Evolutionary conservation across 2,113 vertebrate species (phyloP).

Genomic region (Pipa parva): DNA sequence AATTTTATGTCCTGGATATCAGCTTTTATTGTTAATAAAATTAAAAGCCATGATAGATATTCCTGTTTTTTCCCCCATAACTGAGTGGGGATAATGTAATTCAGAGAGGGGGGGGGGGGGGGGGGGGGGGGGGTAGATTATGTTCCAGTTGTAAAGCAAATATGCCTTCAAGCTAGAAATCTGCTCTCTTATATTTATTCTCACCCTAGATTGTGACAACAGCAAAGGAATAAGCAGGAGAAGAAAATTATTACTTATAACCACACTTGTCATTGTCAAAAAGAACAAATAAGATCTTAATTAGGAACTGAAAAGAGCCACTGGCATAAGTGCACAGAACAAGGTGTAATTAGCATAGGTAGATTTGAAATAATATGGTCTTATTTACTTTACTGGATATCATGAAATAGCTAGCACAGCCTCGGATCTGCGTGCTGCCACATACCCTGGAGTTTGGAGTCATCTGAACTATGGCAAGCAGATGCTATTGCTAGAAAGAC

Average conservation of each 20-base stretch:
- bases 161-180: neutral
- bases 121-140: too few species aligned
- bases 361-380: neutral
- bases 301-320: neutral
- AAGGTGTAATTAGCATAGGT: constrained; percentile 9
- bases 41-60: constrained; percentile 32
- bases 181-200: neutral
- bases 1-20: constrained; percentile 17
- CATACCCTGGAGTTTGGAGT: neutral
- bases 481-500: constrained; percentile 15
- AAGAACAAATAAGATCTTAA: constrained; percentile 12
- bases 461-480: constrained; percentile 7
- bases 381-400: neutral
- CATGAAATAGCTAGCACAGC: too few species aligned
- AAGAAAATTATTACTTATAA: constrained; percentile 11
- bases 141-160: neutral
- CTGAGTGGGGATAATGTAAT: neutral
- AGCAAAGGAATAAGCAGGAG: neutral
- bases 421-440: too few species aligned
- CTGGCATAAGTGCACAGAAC: neutral
- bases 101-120: neutral
- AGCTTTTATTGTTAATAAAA: constrained; percentile 34
- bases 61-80: neutral
- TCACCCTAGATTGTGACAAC: neutral
- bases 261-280: constrained; percentile 8